Conservation (phyloP, 92 coral and sea anemone species). For the Pocillopora grandis region DNA sequence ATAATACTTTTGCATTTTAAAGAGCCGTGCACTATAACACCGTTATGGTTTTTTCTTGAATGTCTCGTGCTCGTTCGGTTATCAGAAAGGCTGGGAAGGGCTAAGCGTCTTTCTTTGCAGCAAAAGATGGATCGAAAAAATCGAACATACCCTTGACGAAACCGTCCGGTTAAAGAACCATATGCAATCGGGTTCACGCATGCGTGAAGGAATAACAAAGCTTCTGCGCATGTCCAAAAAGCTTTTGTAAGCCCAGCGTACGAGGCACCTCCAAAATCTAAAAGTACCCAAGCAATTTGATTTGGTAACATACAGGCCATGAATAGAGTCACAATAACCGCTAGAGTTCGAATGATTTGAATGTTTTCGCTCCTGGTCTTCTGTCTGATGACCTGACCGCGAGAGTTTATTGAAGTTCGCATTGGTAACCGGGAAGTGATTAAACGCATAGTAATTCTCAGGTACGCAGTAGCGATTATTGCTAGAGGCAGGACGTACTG, state of each 20-base stretch:
- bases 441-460: slow-evolving; percentile 50
- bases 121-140: slow-evolving; percentile 41
- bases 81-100: background rate
- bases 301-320: slow-evolving; percentile 68
- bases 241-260: slow-evolving; percentile 18
- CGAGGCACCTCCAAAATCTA: slow-evolving; percentile 61
- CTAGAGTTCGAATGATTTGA: slow-evolving; percentile 63
- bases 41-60: background rate
- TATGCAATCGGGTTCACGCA: slow-evolving; percentile 75
- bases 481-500: slow-evolving; percentile 83
- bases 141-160: slow-evolving; percentile 58
- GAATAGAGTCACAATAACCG: slow-evolving; percentile 61
- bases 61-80: background rate
- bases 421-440: slow-evolving; percentile 37
- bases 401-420: slow-evolving; percentile 26
- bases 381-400: slow-evolving; percentile 68
- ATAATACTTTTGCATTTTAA: background rate
- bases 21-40: slow-evolving; percentile 25
- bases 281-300: slow-evolving; percentile 75
- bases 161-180: slow-evolving; percentile 67
- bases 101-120: slow-evolving; percentile 30
- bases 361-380: slow-evolving; percentile 62
- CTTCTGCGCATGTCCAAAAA: slow-evolving; percentile 48
- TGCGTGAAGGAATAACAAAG: slow-evolving; percentile 68
- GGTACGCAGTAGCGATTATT: slow-evolving; percentile 60